A percentile compares a stretch with the other conserved stretches of the same genome.
These are phyloP conservation scores for Ochotona princeps DNA, from an alignment of 2,113 vertebrate species.

Conservation along the genomic window DNA sequence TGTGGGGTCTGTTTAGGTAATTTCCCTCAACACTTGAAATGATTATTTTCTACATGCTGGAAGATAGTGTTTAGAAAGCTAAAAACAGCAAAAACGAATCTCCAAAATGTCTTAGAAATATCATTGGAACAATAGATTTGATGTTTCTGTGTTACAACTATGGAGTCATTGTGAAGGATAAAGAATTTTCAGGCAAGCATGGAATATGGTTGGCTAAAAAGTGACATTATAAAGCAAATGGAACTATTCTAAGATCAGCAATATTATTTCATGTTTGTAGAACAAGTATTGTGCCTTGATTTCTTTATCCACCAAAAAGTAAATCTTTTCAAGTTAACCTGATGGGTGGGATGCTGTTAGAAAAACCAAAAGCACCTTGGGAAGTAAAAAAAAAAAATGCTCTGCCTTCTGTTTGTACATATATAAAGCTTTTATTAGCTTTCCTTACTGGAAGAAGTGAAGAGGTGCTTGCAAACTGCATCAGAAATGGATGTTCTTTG, in stretches of 20 bases:
- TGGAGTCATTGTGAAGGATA: no score
- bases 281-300: background rate
- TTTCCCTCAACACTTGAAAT: background rate
- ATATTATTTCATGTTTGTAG: no score
- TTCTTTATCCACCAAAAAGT: background rate
- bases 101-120: no score
- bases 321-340: background rate
- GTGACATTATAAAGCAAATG: no score
- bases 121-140: no score
- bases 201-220: no score
- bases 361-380: constrained; percentile 30
- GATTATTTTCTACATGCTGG: background rate
- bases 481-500: background rate
- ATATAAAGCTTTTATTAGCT: background rate
- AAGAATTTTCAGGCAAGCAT: no score
- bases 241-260: no score
- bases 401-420: background rate
- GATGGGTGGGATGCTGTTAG: background rate
- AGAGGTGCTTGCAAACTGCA: background rate
- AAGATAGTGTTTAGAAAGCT: no score
- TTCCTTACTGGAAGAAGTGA: background rate
- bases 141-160: no score
- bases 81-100: no score
- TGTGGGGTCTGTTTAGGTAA: constrained; percentile 98
- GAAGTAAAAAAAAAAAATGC: background rate